These are phyloP conservation scores for Xiphorhynchus erythropygius DNA, from an alignment of 2,797 vertebrate genomes.

Conservation along the genomic window DNA sequence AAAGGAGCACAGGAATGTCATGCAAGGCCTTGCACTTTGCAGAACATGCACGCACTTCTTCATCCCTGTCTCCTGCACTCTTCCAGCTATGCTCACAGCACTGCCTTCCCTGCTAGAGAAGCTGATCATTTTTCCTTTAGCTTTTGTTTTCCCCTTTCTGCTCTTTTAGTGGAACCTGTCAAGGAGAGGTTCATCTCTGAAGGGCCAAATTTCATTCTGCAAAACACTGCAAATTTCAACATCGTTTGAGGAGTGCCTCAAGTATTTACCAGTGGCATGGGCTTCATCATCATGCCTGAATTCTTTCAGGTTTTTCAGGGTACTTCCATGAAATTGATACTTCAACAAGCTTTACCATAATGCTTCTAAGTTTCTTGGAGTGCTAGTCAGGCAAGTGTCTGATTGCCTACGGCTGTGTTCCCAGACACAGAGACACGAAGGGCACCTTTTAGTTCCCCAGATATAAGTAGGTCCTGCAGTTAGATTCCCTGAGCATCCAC, in stretches of 20 bases:
- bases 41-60: accelerated
- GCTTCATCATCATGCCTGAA: neutral
- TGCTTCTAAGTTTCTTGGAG: neutral
- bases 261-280: neutral
- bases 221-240: neutral
- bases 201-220: neutral
- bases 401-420: neutral
- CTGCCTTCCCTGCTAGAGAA: neutral
- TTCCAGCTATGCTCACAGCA: accelerated
- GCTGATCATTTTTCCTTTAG: neutral
- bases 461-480: neutral
- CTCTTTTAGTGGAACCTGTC: neutral
- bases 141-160: neutral
- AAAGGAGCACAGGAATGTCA: neutral
- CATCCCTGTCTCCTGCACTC: neutral
- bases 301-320: neutral
- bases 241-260: neutral
- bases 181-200: neutral
- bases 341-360: neutral
- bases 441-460: neutral
- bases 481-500: neutral
- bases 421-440: neutral
- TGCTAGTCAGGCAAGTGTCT: neutral
- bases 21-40: neutral
- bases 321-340: neutral